phyloP scores from a whole-genome alignment of 2,797 vertebrate genomes.

The Squalus acanthias region DNA sequence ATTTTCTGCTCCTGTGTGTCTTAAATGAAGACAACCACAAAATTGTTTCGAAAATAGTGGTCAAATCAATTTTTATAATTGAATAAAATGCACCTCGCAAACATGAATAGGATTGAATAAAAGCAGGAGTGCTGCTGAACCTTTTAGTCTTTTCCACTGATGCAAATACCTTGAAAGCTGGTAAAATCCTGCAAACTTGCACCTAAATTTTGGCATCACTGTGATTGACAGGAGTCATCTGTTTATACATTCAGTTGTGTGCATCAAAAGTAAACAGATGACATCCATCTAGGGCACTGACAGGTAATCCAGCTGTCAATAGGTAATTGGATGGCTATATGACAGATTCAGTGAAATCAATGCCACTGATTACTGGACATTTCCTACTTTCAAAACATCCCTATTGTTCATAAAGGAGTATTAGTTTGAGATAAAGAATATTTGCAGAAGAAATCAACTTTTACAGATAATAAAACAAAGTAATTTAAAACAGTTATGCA shows the following conservation, averaged over 20 bases:
- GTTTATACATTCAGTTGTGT: neutral
- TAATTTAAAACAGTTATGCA: neutral
- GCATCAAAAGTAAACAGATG: neutral
- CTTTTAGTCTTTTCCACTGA: neutral
- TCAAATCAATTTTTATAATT: neutral
- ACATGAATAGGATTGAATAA: neutral
- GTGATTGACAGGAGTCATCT: neutral
- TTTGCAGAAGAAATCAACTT: neutral
- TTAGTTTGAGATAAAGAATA: neutral
- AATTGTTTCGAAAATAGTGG: neutral
- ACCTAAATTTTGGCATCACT: neutral
- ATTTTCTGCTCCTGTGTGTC: neutral
- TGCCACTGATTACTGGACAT: neutral
- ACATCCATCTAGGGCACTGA: neutral
- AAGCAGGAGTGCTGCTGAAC: neutral
- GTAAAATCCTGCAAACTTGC: neutral
- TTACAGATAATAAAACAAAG: neutral
- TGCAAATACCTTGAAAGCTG: too few relatives aligned
- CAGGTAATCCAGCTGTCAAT: neutral
- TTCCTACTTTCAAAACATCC: neutral
- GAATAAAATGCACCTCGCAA: neutral
- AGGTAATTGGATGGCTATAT: neutral
- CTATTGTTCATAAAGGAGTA: neutral
- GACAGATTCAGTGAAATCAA: neutral
- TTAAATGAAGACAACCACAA: neutral